A percentile compares a stretch with the other conserved stretches of the same genome.
Evolutionary conservation across 2,113 vertebrate genomes (phyloP).

Genomic region (Gadus chalcogrammus): DNA sequence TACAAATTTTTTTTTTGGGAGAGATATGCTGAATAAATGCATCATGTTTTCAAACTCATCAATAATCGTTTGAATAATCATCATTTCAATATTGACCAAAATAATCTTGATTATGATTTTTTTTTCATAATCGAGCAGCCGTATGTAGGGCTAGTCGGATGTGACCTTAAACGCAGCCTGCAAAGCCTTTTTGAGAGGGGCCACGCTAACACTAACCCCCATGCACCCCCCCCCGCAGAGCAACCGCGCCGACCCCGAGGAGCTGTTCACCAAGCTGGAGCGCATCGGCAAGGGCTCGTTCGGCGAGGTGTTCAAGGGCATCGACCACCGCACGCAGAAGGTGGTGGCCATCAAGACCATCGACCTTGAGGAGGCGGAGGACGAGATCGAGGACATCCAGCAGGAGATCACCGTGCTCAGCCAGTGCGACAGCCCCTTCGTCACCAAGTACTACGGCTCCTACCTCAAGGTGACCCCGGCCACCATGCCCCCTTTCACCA

Average conservation of each 20-base stretch:
- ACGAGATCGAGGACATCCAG: slow-evolving; percentile 98
- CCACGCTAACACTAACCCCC: no score
- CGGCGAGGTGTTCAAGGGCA: slow-evolving; percentile 98
- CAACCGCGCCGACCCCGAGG: slow-evolving; percentile 88
- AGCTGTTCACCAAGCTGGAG: slow-evolving; percentile 95
- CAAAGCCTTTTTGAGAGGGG: no score
- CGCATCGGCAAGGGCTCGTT: slow-evolving; percentile 97
- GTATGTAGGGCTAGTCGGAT: no score
- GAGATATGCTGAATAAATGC: no score
- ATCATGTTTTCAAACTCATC: no score
- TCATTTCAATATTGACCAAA: no score
- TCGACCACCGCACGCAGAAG: slow-evolving; percentile 97
- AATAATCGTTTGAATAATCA: no score
- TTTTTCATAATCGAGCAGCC: no score
- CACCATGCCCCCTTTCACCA: no score
- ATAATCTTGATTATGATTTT: no score
- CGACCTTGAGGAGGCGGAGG: slow-evolving; percentile 97
- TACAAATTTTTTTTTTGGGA: no score
- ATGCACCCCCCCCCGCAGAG: slow-evolving; percentile 68
- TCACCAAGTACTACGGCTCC: slow-evolving; percentile 97
- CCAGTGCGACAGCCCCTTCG: slow-evolving; percentile 96
- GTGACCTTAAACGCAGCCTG: no score
- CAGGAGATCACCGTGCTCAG: slow-evolving; percentile 98
- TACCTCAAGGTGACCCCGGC: slow-evolving; percentile 88
- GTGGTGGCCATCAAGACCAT: slow-evolving; percentile 99